These are phyloP conservation scores for Protobothrops flavoviridis DNA, from an alignment of 2,113 vertebrate genomes.

Conservation along the genomic window DNA sequence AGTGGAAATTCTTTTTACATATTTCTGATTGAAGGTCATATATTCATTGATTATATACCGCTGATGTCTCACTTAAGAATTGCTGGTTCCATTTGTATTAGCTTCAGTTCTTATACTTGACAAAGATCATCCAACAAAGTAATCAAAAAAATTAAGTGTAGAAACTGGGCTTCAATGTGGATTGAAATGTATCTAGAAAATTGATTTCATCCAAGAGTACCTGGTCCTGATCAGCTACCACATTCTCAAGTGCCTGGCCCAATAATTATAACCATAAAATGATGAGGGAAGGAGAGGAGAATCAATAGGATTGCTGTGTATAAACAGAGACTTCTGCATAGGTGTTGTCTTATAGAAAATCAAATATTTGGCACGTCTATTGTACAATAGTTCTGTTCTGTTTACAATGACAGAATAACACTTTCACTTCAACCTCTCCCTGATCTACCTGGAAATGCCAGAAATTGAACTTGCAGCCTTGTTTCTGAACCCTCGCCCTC, in stretches of 20 bases:
- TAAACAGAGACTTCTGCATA: neutral
- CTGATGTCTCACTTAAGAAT: neutral
- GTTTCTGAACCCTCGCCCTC: neutral
- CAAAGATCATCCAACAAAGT: neutral
- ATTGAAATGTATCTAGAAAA: neutral
- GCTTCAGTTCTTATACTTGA: neutral
- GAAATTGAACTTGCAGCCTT: neutral
- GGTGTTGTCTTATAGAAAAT: neutral
- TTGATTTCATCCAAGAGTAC: neutral
- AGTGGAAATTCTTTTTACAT: neutral
- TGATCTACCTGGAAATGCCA: neutral
- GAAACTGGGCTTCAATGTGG: neutral
- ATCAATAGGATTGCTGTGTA: neutral
- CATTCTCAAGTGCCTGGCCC: neutral
- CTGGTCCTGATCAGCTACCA: neutral
- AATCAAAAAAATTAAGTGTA: neutral
- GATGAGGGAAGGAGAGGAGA: neutral
- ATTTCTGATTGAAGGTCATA: neutral
- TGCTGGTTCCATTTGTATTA: neutral
- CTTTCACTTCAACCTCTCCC: neutral
- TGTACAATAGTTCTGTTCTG: neutral
- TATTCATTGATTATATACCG: neutral
- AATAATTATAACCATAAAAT: neutral
- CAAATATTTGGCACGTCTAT: neutral
- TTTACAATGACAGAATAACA: neutral